Conservation (phyloP, 2,113 vertebrate genomes). For the Marmota flaviventris region DNA sequence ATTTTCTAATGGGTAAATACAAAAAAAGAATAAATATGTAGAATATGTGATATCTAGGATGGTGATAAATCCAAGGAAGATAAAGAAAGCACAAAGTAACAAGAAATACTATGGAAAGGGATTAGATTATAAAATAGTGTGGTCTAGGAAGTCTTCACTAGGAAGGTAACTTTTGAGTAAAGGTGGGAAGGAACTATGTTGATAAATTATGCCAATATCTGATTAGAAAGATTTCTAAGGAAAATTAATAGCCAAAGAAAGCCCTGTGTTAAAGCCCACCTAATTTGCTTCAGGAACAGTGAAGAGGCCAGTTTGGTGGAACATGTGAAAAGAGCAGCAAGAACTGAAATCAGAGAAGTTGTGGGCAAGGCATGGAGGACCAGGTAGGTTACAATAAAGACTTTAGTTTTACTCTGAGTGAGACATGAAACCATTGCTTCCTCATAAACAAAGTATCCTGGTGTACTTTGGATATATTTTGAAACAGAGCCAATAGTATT, state of each 20-base stretch:
- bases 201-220: neutral
- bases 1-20: neutral
- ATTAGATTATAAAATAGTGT: neutral
- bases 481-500: neutral
- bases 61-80: neutral
- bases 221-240: neutral
- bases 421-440: neutral
- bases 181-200: neutral
- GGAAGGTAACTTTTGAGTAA: constrained; percentile 20
- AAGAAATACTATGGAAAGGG: neutral
- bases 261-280: neutral
- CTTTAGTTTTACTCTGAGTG: neutral
- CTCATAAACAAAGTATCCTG: neutral
- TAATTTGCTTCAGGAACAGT: neutral
- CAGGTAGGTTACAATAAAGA: neutral
- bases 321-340: neutral
- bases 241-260: neutral
- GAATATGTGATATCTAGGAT: neutral
- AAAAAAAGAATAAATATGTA: neutral
- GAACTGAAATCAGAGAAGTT: neutral
- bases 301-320: neutral
- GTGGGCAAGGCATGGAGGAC: neutral
- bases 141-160: neutral
- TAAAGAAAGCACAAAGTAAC: neutral
- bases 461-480: neutral